These are phyloP conservation scores for Desmophyllum pertusum DNA, from an alignment of 92 coral and sea anemone species.

Conservation along the genomic window DNA sequence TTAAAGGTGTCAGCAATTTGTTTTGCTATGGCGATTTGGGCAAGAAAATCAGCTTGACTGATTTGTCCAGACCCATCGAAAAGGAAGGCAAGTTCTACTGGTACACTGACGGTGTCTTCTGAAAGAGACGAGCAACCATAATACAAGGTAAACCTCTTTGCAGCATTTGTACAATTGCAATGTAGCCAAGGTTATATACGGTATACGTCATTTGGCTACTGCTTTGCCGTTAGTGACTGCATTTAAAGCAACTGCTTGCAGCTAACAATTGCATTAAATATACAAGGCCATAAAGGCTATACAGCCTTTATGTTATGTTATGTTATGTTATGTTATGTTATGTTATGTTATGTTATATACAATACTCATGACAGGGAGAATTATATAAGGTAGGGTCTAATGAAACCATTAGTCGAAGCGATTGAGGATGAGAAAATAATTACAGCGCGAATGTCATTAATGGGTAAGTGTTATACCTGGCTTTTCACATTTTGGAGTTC, in stretches of 20 bases:
- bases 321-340: no score
- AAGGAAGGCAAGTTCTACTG: slow-evolving; percentile 71
- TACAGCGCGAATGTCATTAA: not conserved
- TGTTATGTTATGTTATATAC: no score
- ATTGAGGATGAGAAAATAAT: not conserved
- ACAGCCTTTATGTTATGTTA: no score
- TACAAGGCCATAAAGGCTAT: no score
- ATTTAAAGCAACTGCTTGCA: not conserved
- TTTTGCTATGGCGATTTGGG: slow-evolving; percentile 59
- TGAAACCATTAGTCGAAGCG: no score
- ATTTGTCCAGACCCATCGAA: slow-evolving; percentile 69
- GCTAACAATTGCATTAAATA: not conserved
- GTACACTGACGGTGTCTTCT: slow-evolving; percentile 15
- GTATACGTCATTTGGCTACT: not conserved
- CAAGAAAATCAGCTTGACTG: slow-evolving; percentile 41
- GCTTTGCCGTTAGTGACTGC: not conserved
- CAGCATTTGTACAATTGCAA: not conserved
- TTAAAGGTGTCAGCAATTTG: slow-evolving; percentile 46
- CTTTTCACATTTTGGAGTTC: slow-evolving; percentile 71
- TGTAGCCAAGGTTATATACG: no score
- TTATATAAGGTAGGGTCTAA: not conserved
- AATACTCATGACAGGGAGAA: not conserved
- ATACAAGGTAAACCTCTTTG: not conserved
- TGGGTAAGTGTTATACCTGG: slow-evolving; percentile 38
- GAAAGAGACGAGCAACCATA: not conserved